Conservation (phyloP, 2,888 invertebrate species). For the Minunthozetes semirufus region DNA sequence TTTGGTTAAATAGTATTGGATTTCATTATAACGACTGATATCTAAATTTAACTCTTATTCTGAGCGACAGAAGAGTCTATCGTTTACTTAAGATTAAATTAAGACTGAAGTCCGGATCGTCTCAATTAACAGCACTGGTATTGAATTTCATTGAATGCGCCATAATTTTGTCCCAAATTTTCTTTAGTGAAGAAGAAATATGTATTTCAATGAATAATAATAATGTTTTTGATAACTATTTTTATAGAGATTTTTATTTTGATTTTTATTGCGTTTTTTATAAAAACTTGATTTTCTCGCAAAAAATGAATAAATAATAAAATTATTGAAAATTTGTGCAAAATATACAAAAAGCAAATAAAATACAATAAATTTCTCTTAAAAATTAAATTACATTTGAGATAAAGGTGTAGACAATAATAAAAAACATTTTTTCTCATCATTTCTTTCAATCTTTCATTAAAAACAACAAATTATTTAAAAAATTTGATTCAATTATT, state of each 20-base stretch:
- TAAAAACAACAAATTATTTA: neutral
- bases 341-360: slow-evolving; percentile 1
- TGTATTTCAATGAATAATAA: neutral
- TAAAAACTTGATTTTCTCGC: neutral
- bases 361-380: slow-evolving; percentile 8
- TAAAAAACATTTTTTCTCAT: too few species aligned
- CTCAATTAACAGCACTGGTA: neutral
- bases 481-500: neutral
- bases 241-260: too few species aligned
- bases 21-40: too few species aligned
- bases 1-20: too few species aligned
- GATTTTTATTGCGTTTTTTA: neutral
- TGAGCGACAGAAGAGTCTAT: neutral
- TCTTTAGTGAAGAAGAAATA: too few species aligned
- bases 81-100: neutral
- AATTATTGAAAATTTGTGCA: neutral
- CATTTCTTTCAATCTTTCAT: too few species aligned
- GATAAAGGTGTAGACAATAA: neutral
- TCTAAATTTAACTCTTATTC: too few species aligned
- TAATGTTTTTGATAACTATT: neutral
- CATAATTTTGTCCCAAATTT: neutral
- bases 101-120: neutral
- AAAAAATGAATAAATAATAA: neutral
- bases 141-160: neutral
- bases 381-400: neutral